phyloP scores from a whole-genome alignment of 2,797 vertebrate genomes.

The Lithobates sylvaticus region DNA sequence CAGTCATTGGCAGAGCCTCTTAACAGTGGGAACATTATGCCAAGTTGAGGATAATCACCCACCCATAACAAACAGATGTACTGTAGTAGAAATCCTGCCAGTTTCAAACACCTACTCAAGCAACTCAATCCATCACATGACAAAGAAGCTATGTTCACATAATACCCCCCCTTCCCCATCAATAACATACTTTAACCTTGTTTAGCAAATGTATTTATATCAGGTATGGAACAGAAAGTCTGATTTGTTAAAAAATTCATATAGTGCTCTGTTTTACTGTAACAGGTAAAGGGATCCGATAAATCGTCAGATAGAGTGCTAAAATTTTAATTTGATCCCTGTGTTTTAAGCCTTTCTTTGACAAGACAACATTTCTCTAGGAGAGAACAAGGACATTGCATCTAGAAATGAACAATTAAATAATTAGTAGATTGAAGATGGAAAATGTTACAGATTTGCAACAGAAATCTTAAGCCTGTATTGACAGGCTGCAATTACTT shows the following conservation, averaged over 20 bases:
- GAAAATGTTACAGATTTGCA: no score
- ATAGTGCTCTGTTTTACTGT: no score
- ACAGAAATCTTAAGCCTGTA: no score
- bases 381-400: no score
- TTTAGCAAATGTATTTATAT: conserved; percentile 15
- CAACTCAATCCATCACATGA: conserved; percentile 31
- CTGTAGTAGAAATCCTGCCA: conserved; percentile 26
- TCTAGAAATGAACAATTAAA: no score
- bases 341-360: no score
- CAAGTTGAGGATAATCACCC: conserved; percentile 15
- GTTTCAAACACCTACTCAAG: conserved; percentile 40
- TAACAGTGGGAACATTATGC: conserved; percentile 13
- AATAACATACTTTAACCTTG: not conserved
- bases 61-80: conserved; percentile 27
- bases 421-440: no score
- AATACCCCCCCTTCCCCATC: not conserved
- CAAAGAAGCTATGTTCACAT: conserved; percentile 17
- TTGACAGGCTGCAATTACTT: no score
- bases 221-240: conserved; percentile 14
- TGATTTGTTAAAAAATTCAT: not conserved
- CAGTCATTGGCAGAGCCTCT: conserved; percentile 13
- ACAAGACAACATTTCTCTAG: no score
- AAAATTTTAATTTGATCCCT: no score
- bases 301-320: no score
- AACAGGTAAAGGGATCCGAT: no score